These are phyloP conservation scores for Mesoligia furuncula DNA, from an alignment of 2,888 invertebrate genomes.

Conservation along the genomic window DNA sequence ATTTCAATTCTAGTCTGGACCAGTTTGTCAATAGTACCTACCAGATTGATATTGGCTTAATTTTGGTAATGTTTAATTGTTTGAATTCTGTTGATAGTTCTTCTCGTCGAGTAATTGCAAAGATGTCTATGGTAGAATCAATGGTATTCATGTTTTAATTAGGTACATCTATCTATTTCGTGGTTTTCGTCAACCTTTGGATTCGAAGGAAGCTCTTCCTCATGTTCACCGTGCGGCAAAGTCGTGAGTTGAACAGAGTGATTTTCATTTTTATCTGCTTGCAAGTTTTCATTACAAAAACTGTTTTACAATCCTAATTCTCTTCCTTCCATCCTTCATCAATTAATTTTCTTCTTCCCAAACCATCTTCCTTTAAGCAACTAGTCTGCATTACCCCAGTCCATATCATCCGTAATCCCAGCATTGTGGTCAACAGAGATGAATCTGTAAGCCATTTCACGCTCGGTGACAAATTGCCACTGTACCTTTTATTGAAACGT, in stretches of 20 bases:
- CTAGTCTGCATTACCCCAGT: background rate
- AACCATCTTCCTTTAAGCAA: background rate
- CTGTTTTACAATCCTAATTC: background rate
- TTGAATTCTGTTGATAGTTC: constrained; percentile 20
- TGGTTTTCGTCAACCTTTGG: background rate
- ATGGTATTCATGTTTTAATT: background rate
- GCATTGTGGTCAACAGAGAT: constrained; percentile 52
- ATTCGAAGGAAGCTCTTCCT: background rate
- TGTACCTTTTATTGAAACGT: constrained; percentile 72
- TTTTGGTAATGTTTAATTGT: constrained; percentile 34
- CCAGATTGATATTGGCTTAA: constrained; percentile 21
- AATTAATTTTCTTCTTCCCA: background rate
- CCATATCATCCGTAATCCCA: constrained; percentile 16
- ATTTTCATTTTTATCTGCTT: background rate
- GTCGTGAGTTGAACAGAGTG: background rate
- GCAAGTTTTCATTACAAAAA: background rate
- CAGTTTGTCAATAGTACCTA: constrained; percentile 27
- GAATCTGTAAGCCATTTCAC: constrained; percentile 70
- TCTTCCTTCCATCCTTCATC: background rate
- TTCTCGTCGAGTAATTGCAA: background rate
- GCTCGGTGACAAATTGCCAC: constrained; percentile 72
- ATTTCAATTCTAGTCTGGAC: constrained; percentile 39
- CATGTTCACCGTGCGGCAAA: background rate
- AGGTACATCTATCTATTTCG: background rate
- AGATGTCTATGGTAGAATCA: background rate